phyloP scores from a whole-genome alignment of 92 coral and sea anemone genomes.

The Actinernus sp. region DNA sequence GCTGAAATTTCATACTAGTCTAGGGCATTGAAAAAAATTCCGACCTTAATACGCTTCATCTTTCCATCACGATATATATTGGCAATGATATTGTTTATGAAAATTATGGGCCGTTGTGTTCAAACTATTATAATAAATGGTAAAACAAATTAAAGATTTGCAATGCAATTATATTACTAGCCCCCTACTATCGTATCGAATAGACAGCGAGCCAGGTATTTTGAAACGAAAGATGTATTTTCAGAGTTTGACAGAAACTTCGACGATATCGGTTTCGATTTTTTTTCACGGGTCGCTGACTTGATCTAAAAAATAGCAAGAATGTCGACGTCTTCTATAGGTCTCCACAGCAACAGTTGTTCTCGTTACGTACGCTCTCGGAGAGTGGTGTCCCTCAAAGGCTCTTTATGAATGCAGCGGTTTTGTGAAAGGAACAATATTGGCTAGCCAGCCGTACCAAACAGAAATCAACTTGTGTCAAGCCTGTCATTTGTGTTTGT shows the following conservation, averaged over 20 bases:
- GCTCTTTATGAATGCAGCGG: constrained; percentile 42
- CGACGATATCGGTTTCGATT: background rate
- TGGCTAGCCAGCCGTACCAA: constrained; percentile 39
- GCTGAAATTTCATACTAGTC: background rate
- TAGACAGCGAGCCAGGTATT: too few species aligned
- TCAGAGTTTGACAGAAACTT: constrained; percentile 10
- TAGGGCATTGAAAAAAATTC: too few species aligned
- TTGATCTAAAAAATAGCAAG: constrained; percentile 32
- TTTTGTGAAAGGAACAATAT: constrained; percentile 33
- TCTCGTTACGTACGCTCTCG: constrained; percentile 46
- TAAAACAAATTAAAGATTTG: constrained; percentile 12
- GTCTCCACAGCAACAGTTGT: constrained; percentile 76
- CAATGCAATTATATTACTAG: constrained; percentile 1
- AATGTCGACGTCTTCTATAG: constrained; percentile 39
- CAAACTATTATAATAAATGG: background rate
- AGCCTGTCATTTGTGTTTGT: background rate
- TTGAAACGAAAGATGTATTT: background rate
- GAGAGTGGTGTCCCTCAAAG: constrained; percentile 27
- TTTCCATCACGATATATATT: constrained; percentile 13
- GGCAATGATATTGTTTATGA: background rate
- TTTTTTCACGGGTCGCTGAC: constrained; percentile 2
- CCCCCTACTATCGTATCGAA: too few species aligned
- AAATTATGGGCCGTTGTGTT: constrained; percentile 6
- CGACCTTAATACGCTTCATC: too few species aligned
- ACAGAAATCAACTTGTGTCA: constrained; percentile 17